Conservation (phyloP, 2,113 vertebrate genomes). For the Archocentrus centrarchus region DNA sequence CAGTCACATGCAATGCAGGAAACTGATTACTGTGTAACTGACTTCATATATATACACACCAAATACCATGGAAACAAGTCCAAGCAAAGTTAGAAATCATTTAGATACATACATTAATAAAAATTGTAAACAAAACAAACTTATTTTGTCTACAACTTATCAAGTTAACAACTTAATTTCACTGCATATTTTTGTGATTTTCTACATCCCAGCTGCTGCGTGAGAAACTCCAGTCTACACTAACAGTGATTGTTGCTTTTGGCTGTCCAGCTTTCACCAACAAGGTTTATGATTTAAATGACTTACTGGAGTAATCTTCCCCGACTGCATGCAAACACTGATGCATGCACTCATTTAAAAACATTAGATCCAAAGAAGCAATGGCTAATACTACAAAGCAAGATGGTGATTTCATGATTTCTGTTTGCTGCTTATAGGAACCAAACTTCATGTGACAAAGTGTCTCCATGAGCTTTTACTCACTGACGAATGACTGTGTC, state of each 20-base stretch:
- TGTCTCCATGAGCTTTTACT: slow-evolving; percentile 72
- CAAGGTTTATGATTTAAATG: slow-evolving; percentile 4
- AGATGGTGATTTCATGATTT: background rate
- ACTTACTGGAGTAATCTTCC: background rate
- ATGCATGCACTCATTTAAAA: slow-evolving; percentile 2
- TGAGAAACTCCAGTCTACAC: background rate
- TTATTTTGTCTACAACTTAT: background rate
- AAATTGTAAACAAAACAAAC: background rate
- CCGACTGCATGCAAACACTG: background rate
- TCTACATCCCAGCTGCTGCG: background rate
- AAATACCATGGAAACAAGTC: background rate
- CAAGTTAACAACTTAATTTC: background rate
- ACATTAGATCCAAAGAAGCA: slow-evolving; percentile 6
- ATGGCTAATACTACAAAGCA: background rate
- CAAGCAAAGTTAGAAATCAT: accelerated
- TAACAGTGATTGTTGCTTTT: too few species aligned
- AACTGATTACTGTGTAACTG: background rate
- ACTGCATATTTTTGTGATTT: background rate
- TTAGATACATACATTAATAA: too few species aligned
- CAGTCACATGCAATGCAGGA: background rate
- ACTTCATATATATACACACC: background rate
- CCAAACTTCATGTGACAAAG: background rate
- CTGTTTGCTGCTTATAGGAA: background rate
- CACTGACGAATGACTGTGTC: slow-evolving; percentile 98
- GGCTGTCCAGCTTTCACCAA: background rate